These are phyloP conservation scores for Marasmarcha lunaedactyla DNA, from an alignment of 2,888 invertebrate species.

Conservation along the genomic window DNA sequence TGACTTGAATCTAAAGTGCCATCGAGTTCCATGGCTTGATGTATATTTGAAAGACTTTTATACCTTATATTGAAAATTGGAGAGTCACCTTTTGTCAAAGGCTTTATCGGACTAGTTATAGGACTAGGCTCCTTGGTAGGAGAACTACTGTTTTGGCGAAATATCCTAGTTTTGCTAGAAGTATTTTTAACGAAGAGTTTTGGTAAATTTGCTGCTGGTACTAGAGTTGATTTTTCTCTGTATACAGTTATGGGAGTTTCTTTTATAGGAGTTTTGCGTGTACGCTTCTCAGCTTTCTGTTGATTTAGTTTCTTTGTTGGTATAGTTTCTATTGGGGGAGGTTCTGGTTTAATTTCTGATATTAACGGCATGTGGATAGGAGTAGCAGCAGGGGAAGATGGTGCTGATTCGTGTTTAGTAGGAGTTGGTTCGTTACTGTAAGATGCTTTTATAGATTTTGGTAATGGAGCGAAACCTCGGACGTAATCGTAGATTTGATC, in stretches of 20 bases:
- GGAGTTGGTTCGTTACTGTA: slow-evolving; percentile 59
- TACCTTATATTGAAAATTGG: slow-evolving; percentile 82
- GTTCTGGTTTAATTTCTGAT: slow-evolving; percentile 81
- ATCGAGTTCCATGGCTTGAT: slow-evolving; percentile 80
- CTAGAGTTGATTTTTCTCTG: slow-evolving; percentile 70
- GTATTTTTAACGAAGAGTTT: slow-evolving; percentile 86
- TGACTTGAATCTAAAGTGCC: slow-evolving; percentile 92
- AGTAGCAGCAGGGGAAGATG: slow-evolving; percentile 63
- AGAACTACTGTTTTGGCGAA: slow-evolving; percentile 79
- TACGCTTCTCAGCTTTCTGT: slow-evolving; percentile 79
- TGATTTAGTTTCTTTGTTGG: slow-evolving; percentile 79
- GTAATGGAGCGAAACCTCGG: slow-evolving; percentile 90
- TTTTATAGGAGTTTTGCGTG: slow-evolving; percentile 75
- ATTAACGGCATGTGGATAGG: slow-evolving; percentile 67
- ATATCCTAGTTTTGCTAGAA: slow-evolving; percentile 73
- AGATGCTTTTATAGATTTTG: slow-evolving; percentile 81
- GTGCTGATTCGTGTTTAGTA: slow-evolving; percentile 69
- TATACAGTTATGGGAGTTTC: slow-evolving; percentile 67
- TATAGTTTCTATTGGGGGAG: slow-evolving; percentile 92
- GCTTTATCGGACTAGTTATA: slow-evolving; percentile 58
- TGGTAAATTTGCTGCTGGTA: slow-evolving; percentile 69
- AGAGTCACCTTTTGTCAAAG: slow-evolving; percentile 76
- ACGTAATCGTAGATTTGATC: slow-evolving; percentile 98
- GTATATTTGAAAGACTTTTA: slow-evolving; percentile 78
- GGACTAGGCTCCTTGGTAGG: slow-evolving; percentile 80